Percentiles rank a stretch among this genome's conserved stretches.
Conservation (phyloP, 2,113 vertebrate species). For the Tiliqua scincoides region DNA sequence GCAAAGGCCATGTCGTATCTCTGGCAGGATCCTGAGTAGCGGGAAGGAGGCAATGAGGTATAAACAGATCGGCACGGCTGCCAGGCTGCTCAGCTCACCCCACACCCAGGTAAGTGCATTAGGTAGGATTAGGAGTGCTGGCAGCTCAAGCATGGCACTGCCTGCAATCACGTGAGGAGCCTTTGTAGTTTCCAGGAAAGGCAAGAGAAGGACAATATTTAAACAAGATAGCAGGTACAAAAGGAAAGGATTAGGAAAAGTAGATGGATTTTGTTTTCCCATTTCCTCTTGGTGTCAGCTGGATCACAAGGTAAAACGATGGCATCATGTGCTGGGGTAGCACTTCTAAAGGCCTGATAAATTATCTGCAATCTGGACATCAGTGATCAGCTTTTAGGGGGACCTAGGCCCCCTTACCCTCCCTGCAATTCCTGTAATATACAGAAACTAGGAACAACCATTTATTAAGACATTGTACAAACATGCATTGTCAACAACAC, state of each 20-base stretch:
- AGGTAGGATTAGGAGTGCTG: neutral
- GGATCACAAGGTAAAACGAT: neutral
- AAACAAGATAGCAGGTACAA: slow-evolving; percentile 32
- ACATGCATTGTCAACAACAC: neutral
- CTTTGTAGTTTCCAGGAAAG: slow-evolving; percentile 25
- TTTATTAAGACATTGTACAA: neutral
- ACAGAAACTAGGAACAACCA: neutral
- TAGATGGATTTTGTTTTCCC: neutral
- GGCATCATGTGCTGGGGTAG: neutral
- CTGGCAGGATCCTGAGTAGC: neutral
- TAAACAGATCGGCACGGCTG: neutral
- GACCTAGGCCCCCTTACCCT: neutral
- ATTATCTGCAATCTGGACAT: neutral
- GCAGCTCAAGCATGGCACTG: neutral
- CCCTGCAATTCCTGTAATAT: neutral
- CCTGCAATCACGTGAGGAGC: neutral
- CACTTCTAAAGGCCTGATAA: neutral
- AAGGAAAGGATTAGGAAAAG: slow-evolving; percentile 26
- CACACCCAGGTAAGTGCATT: neutral
- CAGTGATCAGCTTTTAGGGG: neutral
- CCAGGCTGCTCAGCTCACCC: neutral
- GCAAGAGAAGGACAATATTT: slow-evolving; percentile 36
- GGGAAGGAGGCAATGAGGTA: neutral
- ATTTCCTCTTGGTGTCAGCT: neutral
- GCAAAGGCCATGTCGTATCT: neutral